phyloP scores from a whole-genome alignment of 2,797 vertebrate species.

The Poecilia picta region DNA sequence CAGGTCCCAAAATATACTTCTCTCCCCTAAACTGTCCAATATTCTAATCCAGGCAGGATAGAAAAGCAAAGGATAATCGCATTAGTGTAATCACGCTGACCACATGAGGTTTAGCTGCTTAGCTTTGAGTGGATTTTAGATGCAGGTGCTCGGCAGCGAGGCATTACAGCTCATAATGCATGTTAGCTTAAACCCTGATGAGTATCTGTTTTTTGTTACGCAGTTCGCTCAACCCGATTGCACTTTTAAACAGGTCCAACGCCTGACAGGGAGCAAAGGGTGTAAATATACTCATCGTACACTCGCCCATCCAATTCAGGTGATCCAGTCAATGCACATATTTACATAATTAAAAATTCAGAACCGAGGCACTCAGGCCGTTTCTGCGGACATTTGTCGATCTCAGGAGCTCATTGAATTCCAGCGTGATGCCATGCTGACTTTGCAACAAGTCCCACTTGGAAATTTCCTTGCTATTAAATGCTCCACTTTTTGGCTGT shows the following conservation, averaged over 20 bases:
- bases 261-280: constrained; percentile 8
- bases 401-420: background rate
- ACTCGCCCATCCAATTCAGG: background rate
- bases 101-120: constrained; percentile 59
- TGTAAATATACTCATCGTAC: constrained; percentile 8
- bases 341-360: background rate
- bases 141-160: constrained; percentile 42
- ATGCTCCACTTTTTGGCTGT: background rate
- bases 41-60: constrained; percentile 62
- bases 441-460: background rate
- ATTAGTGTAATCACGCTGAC: constrained; percentile 72
- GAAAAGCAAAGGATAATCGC: constrained; percentile 62
- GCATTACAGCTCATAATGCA: constrained; percentile 50
- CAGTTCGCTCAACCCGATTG: background rate
- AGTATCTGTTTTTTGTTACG: constrained; percentile 32
- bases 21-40: constrained; percentile 56
- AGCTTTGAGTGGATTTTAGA: constrained; percentile 68
- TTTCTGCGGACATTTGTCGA: background rate
- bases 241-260: background rate
- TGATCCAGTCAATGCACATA: background rate
- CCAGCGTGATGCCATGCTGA: background rate
- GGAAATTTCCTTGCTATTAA: background rate
- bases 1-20: constrained; percentile 63
- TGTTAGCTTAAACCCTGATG: constrained; percentile 28
- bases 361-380: background rate